Base-by-base conservation (phyloP, 23 tunicate species). In the Oikopleura albicans region DNA sequence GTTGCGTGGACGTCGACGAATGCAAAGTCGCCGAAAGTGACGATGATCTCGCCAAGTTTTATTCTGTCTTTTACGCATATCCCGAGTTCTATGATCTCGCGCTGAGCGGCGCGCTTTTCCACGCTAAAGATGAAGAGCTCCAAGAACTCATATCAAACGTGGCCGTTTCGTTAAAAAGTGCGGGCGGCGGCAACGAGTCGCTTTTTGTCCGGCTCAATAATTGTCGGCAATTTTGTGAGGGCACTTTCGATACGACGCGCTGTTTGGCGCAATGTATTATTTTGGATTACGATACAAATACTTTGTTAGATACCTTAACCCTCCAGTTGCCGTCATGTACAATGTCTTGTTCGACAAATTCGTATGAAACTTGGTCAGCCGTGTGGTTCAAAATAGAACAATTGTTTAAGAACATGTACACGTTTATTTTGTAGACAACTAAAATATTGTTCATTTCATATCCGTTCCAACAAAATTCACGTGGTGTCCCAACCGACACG, bases 71-170 rank as follows among this genome's bases (percentile, higher is more conserved):
- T 29, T 71, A 71, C 31, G 79, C 79, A 12, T 71, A 71, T 29
- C 79, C 79, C 27, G 79, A 71, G 2, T 71, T 71, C 33, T 71
- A 71, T 29, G 79, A 71, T 29, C 31, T 71, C 2, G 79, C 79
- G 4, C 33, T 71, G 37, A 71, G 4, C 2, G 79, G 79, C 2
- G 35, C 31, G 37, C 28, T 71, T 29, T 71, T 31, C 79, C 28
- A 71, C 79, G 79, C 79, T 31, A 71, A 34, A 4, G 79, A 71
- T 4, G 37, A 71, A 12, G 79, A 71, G 2, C 37, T 71, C 33
- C 27, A 29, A 71, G 34, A 71, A 71, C 2, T 71, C 4, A 71
- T 71, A 2, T 16, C 79, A 12, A 4, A 4, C 79, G 28, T 37
- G 31, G 37, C 34, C 2, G 31, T 29, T 2, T 12, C 27, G 28